Base-by-base conservation (phyloP, 1,140 invertebrate genomes). In the Elysia chlorotica region DNA sequence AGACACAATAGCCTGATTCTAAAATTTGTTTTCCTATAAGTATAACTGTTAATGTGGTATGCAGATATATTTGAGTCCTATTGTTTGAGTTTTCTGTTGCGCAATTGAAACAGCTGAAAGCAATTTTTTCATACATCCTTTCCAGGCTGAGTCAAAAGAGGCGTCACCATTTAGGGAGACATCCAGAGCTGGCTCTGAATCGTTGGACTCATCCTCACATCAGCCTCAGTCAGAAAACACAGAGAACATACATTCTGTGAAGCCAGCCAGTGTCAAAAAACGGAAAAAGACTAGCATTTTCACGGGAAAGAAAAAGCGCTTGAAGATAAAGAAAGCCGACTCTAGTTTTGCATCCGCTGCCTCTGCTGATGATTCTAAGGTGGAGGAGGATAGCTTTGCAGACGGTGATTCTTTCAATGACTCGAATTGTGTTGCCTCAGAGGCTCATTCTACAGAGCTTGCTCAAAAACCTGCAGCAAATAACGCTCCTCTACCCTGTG, bases 111-210 rank as follows among this genome's bases (percentile, higher is more conserved):
- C n/a, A n/a, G n/a, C n/a, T n/a, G n/a, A n/a, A n/a, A n/a, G n/a
- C n/a, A n/a, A 25, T 59, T 59, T 17, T 17, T 19, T 59, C 28
- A 19, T 59, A 25, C 6, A 21, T 59, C 28, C 28, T 59, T 53
- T 19, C 6, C 54, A 71, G 68, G 68, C 68, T 41, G 68, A 71
- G 23, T 71, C 68, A 19, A 62, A 61, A 25, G 68, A 71, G 19
- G 56, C 56, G 2, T 71, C 68, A 4, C 68, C 68, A 2, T 1
- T 62, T 4, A 61, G 68, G 25, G 56, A 61, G 25, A 28, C 14
- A 17, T 23, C 54, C 31, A 36, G 36, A 23, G 37, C 66, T 2
- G 48, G 28, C 4, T 56, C 66, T 2, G 66, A 69, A 25, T 28
- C 66, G 23, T n/a, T n/a, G n/a, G n/a, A n/a, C n/a, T n/a, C n/a